Evolutionary conservation across 2,888 invertebrate species (phyloP).

Genomic region (Pseudoips prasinana): DNA sequence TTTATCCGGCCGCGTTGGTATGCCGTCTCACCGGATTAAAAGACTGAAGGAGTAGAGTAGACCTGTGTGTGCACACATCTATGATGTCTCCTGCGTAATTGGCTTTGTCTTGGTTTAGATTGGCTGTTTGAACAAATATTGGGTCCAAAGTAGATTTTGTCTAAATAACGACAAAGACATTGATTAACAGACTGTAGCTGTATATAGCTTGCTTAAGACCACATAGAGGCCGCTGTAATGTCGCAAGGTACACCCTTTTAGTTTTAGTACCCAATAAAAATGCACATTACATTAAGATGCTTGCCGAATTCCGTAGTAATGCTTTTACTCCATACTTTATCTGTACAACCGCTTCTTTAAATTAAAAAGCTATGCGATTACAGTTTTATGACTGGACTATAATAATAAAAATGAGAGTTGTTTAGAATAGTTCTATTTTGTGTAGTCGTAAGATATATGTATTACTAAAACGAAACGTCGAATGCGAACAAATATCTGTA

Average conservation of each 20-base stretch:
- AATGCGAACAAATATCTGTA: conserved; percentile 20
- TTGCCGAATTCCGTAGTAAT: conserved; percentile 52
- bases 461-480: too few species aligned
- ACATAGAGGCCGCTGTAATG: conserved; percentile 59
- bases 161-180: background rate
- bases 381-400: conserved; percentile 3
- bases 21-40: too few species aligned
- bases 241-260: conserved; percentile 71
- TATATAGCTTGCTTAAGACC: conserved; percentile 26
- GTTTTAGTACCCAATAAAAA: conserved; percentile 71
- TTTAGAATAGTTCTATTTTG: conserved; percentile 11
- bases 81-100: too few species aligned
- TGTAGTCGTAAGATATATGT: conserved; percentile 7
- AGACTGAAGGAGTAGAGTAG: too few species aligned
- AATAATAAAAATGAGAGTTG: conserved; percentile 10
- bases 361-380: conserved; percentile 7
- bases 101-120: too few species aligned
- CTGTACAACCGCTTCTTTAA: conserved; percentile 4
- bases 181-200: too few species aligned
- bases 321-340: conserved; percentile 21
- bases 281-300: conserved; percentile 53
- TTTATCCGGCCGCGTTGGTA: too few species aligned
- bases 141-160: too few species aligned
- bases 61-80: too few species aligned
- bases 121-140: too few species aligned